Percentiles rank a stretch among this genome's conserved stretches.
phyloP scores from a whole-genome alignment of 2,797 vertebrate genomes.

The Zenarchopterus dispar region DNA sequence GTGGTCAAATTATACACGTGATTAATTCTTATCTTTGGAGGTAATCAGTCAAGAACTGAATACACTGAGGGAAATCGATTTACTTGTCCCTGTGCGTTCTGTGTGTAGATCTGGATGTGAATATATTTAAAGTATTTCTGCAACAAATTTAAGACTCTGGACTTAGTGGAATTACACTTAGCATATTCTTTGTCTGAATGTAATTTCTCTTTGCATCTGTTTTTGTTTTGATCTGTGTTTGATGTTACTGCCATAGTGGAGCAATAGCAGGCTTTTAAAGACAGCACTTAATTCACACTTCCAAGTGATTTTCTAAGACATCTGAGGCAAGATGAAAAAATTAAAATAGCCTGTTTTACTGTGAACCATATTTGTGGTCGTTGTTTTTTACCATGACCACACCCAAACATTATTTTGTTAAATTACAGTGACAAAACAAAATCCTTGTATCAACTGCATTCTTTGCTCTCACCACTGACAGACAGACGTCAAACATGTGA shows the following conservation, averaged over 20 bases:
- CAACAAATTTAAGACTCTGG: slow-evolving; percentile 16
- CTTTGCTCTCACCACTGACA: slow-evolving; percentile 9
- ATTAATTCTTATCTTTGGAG: too few relatives aligned
- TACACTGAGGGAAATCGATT: too few relatives aligned
- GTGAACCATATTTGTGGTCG: not conserved
- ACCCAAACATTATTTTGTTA: not conserved
- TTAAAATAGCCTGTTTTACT: not conserved
- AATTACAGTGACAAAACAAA: slow-evolving; percentile 1
- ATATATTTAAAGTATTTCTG: slow-evolving; percentile 14
- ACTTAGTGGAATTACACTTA: slow-evolving; percentile 22
- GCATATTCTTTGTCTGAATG: slow-evolving; percentile 10
- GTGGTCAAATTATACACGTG: too few relatives aligned
- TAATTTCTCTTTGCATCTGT: slow-evolving; percentile 52
- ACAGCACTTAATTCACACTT: slow-evolving; percentile 32
- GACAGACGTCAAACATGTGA: slow-evolving; percentile 49
- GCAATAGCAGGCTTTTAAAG: slow-evolving; percentile 21
- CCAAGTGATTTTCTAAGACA: slow-evolving; percentile 36
- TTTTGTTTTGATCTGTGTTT: slow-evolving; percentile 46
- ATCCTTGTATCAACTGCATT: slow-evolving; percentile 5
- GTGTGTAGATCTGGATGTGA: slow-evolving; percentile 3
- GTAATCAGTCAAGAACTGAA: too few relatives aligned
- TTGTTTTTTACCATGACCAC: not conserved
- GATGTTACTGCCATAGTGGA: slow-evolving; percentile 37
- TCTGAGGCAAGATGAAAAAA: slow-evolving; percentile 33
- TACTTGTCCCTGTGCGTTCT: not conserved